Conservation (phyloP, 2,888 invertebrate species). For the Tigriopus californicus region DNA sequence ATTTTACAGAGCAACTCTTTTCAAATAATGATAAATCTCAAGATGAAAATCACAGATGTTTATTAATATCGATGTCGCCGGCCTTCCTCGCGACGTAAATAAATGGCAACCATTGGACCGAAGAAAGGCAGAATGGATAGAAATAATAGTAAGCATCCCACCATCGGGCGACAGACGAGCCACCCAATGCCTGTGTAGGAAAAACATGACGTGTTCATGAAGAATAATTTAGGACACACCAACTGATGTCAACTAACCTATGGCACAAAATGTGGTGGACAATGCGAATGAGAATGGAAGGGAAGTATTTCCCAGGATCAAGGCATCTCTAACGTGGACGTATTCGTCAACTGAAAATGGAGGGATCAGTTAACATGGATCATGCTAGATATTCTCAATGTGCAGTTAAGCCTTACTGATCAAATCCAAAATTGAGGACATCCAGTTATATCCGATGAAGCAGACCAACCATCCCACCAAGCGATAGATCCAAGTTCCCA, state of each 20-base stretch:
- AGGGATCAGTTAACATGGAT: neutral
- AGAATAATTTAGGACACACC: no score
- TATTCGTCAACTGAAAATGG: conserved; percentile 2
- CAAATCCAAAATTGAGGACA: neutral
- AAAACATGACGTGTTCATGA: no score
- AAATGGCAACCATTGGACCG: neutral
- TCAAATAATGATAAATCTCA: conserved; percentile 28
- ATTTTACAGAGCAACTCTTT: conserved; percentile 50
- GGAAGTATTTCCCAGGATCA: neutral
- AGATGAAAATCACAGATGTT: neutral
- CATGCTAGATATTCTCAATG: neutral
- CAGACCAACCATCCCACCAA: conserved; percentile 8
- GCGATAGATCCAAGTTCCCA: conserved; percentile 10
- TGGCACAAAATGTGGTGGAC: neutral
- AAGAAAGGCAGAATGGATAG: neutral
- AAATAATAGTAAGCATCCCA: neutral
- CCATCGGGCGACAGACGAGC: conserved; percentile 1
- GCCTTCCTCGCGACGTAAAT: neutral
- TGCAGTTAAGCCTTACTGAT: neutral
- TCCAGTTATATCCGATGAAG: conserved; percentile 11
- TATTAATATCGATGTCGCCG: neutral
- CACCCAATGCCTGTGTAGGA: neutral
- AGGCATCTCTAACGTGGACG: neutral
- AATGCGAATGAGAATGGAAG: neutral
- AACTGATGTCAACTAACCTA: neutral